Conservation (phyloP, 2,888 invertebrate species). For the Erpobdella octoculata region DNA sequence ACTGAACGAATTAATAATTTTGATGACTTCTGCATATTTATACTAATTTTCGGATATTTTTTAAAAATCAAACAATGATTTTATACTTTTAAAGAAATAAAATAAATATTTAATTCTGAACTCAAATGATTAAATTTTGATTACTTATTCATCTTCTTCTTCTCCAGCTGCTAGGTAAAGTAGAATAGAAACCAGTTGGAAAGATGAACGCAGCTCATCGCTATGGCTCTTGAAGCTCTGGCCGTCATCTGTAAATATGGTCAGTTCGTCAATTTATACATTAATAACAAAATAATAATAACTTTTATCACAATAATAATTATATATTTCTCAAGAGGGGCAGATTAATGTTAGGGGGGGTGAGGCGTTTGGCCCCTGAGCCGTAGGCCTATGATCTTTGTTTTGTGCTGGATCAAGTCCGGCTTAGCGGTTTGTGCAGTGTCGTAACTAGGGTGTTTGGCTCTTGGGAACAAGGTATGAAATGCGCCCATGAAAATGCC, state of each 20-base stretch:
- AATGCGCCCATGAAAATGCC: no score
- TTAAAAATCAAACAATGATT: no score
- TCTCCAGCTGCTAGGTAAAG: neutral
- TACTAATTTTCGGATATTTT: no score
- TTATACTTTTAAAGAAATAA: neutral
- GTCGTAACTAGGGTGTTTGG: no score
- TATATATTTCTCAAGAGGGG: neutral
- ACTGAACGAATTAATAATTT: no score
- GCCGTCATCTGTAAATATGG: neutral
- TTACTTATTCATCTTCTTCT: neutral
- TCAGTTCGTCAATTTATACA: neutral
- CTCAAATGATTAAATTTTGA: neutral
- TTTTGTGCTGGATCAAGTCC: no score
- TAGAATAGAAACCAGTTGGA: neutral
- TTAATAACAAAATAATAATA: no score
- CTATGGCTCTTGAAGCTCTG: conserved; percentile 5
- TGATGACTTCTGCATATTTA: no score
- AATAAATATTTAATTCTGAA: neutral
- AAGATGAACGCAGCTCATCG: neutral
- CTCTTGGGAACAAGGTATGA: no score
- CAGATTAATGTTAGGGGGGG: neutral
- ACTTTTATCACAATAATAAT: no score
- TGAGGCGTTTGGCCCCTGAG: neutral
- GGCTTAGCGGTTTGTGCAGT: no score
- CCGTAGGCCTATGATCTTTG: neutral